Evolutionary conservation across 1,140 invertebrate species (phyloP).

Genomic region (Anadara kagoshimensis): DNA sequence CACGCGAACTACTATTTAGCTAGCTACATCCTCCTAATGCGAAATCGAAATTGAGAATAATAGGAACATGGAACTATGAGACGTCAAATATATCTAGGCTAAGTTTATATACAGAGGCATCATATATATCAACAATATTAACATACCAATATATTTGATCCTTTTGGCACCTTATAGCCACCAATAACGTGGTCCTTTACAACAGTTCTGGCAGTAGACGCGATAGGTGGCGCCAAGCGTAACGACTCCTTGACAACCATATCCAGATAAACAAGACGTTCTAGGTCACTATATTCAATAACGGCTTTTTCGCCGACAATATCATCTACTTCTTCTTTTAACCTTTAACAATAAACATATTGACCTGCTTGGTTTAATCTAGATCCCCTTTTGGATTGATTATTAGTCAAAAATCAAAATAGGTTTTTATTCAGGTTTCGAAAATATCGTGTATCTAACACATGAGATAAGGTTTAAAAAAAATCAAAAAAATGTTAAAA

Average conservation of each 20-base stretch:
- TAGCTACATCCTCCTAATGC: too few species aligned
- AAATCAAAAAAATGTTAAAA: too few species aligned
- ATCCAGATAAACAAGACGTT: conserved; percentile 13
- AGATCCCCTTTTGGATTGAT: neutral
- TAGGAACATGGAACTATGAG: too few species aligned
- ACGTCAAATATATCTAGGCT: too few species aligned
- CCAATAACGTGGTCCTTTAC: conserved; percentile 11
- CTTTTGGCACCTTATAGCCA: conserved; percentile 17
- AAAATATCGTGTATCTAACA: neutral
- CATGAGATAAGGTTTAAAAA: neutral
- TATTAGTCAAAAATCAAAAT: neutral
- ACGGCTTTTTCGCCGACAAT: conserved; percentile 9
- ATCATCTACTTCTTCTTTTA: conserved; percentile 12
- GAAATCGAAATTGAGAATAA: too few species aligned
- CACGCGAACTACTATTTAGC: too few species aligned
- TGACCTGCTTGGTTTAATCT: neutral
- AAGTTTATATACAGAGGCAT: too few species aligned
- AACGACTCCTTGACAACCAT: conserved; percentile 34
- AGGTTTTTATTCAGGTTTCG: neutral
- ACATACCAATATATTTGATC: conserved; percentile 15
- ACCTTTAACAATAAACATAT: conserved; percentile 1
- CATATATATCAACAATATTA: neutral
- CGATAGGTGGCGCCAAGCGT: conserved; percentile 12
- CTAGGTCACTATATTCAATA: neutral
- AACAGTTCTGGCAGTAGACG: conserved; percentile 11